These are phyloP conservation scores for Drosophila mimica DNA, from an alignment of 2,888 invertebrate genomes.

Conservation along the genomic window DNA sequence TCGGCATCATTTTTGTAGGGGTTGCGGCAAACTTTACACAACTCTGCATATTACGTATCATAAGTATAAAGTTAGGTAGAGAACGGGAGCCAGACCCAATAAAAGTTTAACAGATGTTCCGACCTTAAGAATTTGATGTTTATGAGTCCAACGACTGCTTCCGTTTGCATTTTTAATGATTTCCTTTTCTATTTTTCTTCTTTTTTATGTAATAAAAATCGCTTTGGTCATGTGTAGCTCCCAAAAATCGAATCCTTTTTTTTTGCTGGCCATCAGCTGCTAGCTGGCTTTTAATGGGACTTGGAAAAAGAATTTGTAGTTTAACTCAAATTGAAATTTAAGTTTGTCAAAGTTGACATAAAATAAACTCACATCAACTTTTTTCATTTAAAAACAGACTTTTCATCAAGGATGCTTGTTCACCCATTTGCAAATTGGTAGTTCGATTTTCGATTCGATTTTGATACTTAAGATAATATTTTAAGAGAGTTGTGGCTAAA, in stretches of 20 bases:
- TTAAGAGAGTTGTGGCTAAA: too few species aligned
- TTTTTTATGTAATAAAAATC: slow-evolving; percentile 62
- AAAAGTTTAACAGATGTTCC: slow-evolving; percentile 68
- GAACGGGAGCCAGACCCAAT: slow-evolving; percentile 29
- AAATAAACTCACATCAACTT: neutral
- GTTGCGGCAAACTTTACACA: slow-evolving; percentile 3
- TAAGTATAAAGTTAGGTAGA: slow-evolving; percentile 29
- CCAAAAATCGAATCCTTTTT: slow-evolving; percentile 23
- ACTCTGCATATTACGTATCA: slow-evolving; percentile 32
- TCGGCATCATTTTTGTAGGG: slow-evolving; percentile 13
- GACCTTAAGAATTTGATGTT: slow-evolving; percentile 57
- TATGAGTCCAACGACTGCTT: slow-evolving; percentile 57
- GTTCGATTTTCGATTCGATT: too few species aligned
- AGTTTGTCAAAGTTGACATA: neutral
- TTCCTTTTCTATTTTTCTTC: slow-evolving; percentile 8
- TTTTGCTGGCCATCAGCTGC: slow-evolving; percentile 29
- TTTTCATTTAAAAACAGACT: neutral
- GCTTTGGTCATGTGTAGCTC: slow-evolving; percentile 35
- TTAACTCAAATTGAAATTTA: neutral
- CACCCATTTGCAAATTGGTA: neutral
- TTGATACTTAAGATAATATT: too few species aligned
- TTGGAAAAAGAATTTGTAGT: neutral
- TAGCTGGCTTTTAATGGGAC: slow-evolving; percentile 17
- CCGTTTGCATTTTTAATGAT: slow-evolving; percentile 68
- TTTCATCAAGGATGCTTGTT: neutral